Conservation (phyloP, 2,888 invertebrate genomes). For the Anagyrus pseudococci region DNA sequence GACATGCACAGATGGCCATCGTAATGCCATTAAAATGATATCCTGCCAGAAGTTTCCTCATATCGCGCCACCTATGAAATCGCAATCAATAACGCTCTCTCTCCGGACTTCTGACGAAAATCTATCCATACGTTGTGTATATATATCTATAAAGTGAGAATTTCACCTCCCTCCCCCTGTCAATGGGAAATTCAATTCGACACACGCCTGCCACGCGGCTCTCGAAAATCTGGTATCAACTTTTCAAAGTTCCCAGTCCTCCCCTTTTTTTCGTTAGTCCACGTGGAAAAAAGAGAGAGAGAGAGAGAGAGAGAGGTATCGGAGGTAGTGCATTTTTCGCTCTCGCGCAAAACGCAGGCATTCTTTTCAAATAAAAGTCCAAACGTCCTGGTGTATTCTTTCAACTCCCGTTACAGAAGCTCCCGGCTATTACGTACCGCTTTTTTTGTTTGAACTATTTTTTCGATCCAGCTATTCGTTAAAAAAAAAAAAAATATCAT, state of each 20-base stretch:
- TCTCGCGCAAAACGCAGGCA: too few relatives aligned
- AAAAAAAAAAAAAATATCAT: too few relatives aligned
- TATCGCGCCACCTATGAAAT: constrained; percentile 25
- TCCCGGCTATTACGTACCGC: background rate
- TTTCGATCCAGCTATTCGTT: too few relatives aligned
- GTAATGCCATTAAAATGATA: constrained; percentile 20
- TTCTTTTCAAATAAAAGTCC: constrained; percentile 15
- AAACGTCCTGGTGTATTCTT: background rate
- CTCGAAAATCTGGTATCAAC: constrained; percentile 29
- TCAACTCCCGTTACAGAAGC: constrained; percentile 14
- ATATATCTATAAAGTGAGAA: constrained; percentile 10
- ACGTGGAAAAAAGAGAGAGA: too few relatives aligned
- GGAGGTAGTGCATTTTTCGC: too few relatives aligned
- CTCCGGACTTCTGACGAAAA: background rate
- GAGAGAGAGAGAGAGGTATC: too few relatives aligned
- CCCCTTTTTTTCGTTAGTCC: too few relatives aligned
- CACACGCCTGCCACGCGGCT: background rate
- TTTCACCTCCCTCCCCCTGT: background rate
- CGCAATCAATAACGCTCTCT: constrained; percentile 20
- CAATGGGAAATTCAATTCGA: constrained; percentile 17
- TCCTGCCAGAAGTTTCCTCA: constrained; percentile 21
- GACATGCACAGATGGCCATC: constrained; percentile 6
- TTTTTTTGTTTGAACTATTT: background rate
- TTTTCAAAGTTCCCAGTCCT: constrained; percentile 22
- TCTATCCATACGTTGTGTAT: background rate